Evolutionary conservation across 2,797 vertebrate species (phyloP).

Genomic region (Australoheros facetus): DNA sequence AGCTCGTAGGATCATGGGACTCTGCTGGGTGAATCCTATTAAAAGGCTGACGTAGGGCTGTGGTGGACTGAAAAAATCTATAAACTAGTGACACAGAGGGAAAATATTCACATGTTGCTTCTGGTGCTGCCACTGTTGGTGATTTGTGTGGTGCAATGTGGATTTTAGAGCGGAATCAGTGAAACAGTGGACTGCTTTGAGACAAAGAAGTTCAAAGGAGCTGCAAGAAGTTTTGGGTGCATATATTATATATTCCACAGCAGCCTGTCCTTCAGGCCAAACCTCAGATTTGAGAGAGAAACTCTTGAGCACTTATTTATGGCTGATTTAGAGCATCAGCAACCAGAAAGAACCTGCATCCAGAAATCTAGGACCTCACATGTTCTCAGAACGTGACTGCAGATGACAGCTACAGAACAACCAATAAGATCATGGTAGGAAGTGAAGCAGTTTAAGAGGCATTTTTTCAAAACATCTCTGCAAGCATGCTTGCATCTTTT

Average conservation of each 20-base stretch:
- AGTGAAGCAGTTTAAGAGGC: background rate
- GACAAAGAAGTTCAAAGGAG: background rate
- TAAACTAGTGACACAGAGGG: background rate
- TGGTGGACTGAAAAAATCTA: background rate
- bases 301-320: background rate
- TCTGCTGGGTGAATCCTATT: conserved; percentile 51
- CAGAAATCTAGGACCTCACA: background rate
- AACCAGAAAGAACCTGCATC: background rate
- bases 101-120: background rate
- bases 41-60: conserved; percentile 24
- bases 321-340: background rate
- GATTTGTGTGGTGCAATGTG: background rate
- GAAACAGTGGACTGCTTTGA: background rate
- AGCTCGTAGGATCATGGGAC: conserved; percentile 28
- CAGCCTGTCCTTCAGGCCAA: rapidly evolving
- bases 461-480: too few relatives aligned
- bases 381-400: background rate
- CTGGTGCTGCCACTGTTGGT: background rate
- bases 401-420: background rate
- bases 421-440: background rate
- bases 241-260: background rate
- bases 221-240: background rate
- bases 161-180: background rate
- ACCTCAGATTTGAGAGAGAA: background rate
- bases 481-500: too few relatives aligned